Conservation (phyloP, 2,797 vertebrate species). For the Mormyrus hasselquistii region DNA sequence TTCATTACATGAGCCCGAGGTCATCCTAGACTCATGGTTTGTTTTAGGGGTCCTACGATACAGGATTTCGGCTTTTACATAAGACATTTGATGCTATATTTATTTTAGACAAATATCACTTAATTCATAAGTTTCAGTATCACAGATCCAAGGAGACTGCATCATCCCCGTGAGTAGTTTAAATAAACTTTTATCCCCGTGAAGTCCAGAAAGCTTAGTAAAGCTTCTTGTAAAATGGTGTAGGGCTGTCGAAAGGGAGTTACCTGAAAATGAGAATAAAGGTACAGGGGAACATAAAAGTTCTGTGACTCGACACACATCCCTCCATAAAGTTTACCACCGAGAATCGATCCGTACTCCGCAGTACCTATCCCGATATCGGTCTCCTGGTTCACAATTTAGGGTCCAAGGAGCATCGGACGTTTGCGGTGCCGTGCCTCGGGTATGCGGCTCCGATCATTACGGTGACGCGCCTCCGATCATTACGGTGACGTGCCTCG, state of each 20-base stretch:
- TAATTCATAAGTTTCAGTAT: conserved; percentile 62
- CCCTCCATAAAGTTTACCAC: background rate
- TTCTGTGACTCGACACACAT: background rate
- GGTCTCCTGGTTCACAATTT: background rate
- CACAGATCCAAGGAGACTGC: conserved; percentile 52
- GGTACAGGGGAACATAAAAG: background rate
- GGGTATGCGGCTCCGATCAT: background rate
- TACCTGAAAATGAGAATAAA: background rate
- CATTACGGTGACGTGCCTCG: conserved; percentile 21
- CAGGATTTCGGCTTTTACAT: background rate
- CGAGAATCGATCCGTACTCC: background rate
- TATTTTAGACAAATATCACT: conserved; percentile 29
- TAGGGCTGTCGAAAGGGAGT: background rate
- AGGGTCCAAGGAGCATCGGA: background rate
- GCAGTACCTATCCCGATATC: background rate
- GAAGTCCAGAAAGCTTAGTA: conserved; percentile 1
- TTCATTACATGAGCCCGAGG: background rate
- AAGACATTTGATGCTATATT: conserved; percentile 39
- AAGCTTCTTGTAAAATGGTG: background rate
- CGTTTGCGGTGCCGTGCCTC: background rate
- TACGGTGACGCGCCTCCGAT: conserved; percentile 17
- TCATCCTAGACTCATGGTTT: background rate
- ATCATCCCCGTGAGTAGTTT: conserved; percentile 52
- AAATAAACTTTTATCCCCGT: conserved; percentile 9
- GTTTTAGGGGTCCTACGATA: background rate